Conservation (phyloP, 2,113 vertebrate species). For the Craseonycteris thonglongyai region DNA sequence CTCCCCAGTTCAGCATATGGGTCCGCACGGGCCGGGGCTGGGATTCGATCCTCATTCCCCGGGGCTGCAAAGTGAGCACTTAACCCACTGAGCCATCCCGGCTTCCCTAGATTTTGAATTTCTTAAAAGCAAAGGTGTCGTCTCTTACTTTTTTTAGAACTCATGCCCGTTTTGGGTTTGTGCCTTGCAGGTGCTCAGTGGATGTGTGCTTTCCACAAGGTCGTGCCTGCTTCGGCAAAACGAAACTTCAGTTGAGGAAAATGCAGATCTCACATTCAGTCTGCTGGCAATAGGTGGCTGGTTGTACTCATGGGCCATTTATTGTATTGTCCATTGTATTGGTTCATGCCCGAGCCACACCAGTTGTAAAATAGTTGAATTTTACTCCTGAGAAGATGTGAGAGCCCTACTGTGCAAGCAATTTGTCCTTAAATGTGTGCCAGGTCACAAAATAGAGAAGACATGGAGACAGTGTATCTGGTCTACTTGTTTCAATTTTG, state of each 20-base stretch:
- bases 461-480: neutral
- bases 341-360: neutral
- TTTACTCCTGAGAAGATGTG: neutral
- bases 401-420: neutral
- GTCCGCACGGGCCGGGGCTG: too few relatives aligned
- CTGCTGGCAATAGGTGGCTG: neutral
- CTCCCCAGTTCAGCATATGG: too few relatives aligned
- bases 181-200: neutral
- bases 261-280: neutral
- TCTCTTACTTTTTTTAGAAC: neutral
- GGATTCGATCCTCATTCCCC: too few relatives aligned
- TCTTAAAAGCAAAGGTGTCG: neutral
- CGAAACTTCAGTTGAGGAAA: neutral
- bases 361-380: neutral
- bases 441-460: neutral
- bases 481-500: neutral
- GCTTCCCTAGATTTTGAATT: conserved; percentile 5
- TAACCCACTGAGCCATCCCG: too few relatives aligned
- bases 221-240: neutral
- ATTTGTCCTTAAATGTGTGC: neutral
- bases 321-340: neutral
- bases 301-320: neutral
- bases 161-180: neutral
- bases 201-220: neutral
- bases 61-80: too few relatives aligned